These are phyloP conservation scores for Chaitophorus viminalis DNA, from an alignment of 2,888 invertebrate genomes.

Conservation along the genomic window DNA sequence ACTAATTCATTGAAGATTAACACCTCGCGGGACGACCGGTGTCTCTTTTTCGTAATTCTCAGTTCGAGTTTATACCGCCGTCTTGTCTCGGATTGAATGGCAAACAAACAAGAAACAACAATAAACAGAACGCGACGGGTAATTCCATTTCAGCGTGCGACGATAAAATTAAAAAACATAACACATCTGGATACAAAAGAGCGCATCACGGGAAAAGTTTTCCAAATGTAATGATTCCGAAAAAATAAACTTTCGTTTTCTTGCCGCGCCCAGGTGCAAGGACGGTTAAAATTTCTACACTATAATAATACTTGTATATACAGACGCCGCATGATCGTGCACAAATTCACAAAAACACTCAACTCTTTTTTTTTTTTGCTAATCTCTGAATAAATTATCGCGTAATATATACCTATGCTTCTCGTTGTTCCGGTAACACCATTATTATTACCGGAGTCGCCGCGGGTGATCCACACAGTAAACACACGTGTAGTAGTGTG, in stretches of 20 bases:
- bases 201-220: slow-evolving; percentile 29
- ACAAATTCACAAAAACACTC: background rate
- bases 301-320: too few species aligned
- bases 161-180: slow-evolving; percentile 57
- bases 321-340: background rate
- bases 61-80: slow-evolving; percentile 41
- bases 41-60: slow-evolving; percentile 57
- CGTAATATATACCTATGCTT: too few species aligned
- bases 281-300: background rate
- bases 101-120: slow-evolving; percentile 60
- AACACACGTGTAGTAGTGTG: too few species aligned
- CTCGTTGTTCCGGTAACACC: too few species aligned
- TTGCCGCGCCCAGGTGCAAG: background rate
- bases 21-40: slow-evolving; percentile 61
- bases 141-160: slow-evolving; percentile 16
- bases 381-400: too few species aligned
- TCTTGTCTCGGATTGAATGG: slow-evolving; percentile 11
- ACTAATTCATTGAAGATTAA: slow-evolving; percentile 62
- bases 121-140: slow-evolving; percentile 46
- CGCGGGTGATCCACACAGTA: too few species aligned
- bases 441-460: too few species aligned
- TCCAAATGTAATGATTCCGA: background rate
- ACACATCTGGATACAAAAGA: slow-evolving; percentile 44
- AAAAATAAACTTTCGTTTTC: background rate
- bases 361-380: background rate